Percentiles rank a stretch among this genome's conserved stretches.
These are phyloP conservation scores for Leucophenga montana DNA, from an alignment of 2,888 invertebrate genomes.

Conservation along the genomic window DNA sequence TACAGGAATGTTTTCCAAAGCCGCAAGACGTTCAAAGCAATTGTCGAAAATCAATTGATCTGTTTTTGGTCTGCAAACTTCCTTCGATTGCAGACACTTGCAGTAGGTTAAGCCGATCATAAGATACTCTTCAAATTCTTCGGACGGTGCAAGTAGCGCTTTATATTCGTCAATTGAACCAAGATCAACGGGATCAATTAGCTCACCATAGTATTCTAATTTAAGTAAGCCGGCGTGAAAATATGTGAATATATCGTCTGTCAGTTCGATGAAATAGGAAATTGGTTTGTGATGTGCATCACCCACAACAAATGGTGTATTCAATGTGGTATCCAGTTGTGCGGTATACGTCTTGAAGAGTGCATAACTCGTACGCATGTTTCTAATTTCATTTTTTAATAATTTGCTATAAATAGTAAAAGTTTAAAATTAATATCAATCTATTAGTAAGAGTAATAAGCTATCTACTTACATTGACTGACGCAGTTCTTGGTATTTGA, in stretches of 20 bases:
- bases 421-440: not conserved
- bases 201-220: not conserved
- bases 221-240: not conserved
- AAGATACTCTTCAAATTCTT: constrained; percentile 1
- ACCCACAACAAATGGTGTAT: not conserved
- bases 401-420: not conserved
- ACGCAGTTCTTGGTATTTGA: not conserved
- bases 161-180: not conserved
- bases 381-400: not conserved
- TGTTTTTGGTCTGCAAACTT: too few species aligned
- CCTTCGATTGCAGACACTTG: not conserved
- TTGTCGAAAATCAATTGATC: too few species aligned
- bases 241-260: not conserved
- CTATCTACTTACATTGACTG: not conserved
- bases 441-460: not conserved
- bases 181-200: not conserved
- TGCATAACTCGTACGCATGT: not conserved
- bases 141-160: not conserved
- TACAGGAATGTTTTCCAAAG: too few species aligned
- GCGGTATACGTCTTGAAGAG: not conserved
- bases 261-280: constrained; percentile 3
- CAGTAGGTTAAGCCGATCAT: constrained; percentile 8
- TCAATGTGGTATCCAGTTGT: not conserved
- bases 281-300: constrained; percentile 4
- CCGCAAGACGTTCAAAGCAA: too few species aligned